These are phyloP conservation scores for Columba janthina DNA, from an alignment of 2,113 vertebrate genomes.

Conservation along the genomic window DNA sequence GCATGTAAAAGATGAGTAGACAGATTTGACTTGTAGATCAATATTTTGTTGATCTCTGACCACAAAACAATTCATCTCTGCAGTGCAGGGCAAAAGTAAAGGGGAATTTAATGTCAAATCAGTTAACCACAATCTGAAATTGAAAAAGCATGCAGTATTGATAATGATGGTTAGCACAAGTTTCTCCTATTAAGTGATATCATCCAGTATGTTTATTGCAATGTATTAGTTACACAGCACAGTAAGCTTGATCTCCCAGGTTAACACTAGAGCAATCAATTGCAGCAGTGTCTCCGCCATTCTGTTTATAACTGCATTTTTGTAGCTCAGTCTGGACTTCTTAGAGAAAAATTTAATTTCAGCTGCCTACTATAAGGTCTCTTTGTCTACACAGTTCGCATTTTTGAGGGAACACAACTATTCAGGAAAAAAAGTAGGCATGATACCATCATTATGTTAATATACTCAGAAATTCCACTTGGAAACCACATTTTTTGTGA, in stretches of 20 bases:
- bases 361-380: background rate
- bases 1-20: constrained; percentile 7
- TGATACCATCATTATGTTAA: background rate
- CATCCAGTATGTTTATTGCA: background rate
- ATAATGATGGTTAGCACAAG: constrained; percentile 1
- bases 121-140: constrained; percentile 38
- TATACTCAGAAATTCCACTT: background rate
- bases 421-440: background rate
- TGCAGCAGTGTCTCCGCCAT: background rate
- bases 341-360: background rate
- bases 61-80: constrained; percentile 39
- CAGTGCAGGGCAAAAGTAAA: constrained; percentile 29
- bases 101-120: constrained; percentile 24
- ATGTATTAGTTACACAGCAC: background rate
- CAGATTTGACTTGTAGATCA: constrained; percentile 31
- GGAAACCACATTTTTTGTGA: background rate
- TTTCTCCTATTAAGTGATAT: background rate
- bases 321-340: background rate
- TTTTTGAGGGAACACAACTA: background rate
- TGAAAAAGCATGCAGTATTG: background rate
- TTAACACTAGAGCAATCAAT: background rate
- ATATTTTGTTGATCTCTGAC: constrained; percentile 35
- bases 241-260: background rate
- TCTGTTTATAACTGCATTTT: background rate
- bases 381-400: background rate